phyloP scores from a whole-genome alignment of 2,797 vertebrate species.

The Catamblyrhynchus diadema region DNA sequence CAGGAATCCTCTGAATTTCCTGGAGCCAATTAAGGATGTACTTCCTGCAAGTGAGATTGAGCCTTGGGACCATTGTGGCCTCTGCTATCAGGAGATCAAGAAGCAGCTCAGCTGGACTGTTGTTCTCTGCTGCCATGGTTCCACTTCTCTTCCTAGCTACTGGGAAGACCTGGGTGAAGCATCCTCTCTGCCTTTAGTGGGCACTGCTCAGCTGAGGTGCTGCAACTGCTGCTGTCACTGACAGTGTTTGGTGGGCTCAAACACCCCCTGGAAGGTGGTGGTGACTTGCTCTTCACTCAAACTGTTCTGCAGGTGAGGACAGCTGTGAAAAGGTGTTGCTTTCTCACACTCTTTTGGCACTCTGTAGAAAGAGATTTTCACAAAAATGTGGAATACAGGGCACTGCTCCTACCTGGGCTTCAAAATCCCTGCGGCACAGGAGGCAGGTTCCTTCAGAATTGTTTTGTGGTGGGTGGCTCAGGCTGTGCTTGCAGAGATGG shows the following conservation, averaged over 20 bases:
- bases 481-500: background rate
- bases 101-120: background rate
- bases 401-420: background rate
- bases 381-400: accelerated
- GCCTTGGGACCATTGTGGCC: background rate
- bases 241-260: background rate
- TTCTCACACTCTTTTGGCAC: background rate
- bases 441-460: background rate
- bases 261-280: background rate
- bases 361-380: background rate
- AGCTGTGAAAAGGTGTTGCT: background rate
- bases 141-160: background rate
- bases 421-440: background rate
- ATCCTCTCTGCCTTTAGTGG: background rate
- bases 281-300: background rate
- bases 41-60: background rate
- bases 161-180: background rate
- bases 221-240: background rate
- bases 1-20: background rate
- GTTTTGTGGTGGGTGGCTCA: background rate
- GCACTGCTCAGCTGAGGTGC: background rate
- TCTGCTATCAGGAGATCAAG: background rate
- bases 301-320: background rate
- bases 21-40: background rate
- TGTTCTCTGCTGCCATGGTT: background rate